Conservation (phyloP, 2,113 vertebrate species). For the Nyctibius bracteatus region DNA sequence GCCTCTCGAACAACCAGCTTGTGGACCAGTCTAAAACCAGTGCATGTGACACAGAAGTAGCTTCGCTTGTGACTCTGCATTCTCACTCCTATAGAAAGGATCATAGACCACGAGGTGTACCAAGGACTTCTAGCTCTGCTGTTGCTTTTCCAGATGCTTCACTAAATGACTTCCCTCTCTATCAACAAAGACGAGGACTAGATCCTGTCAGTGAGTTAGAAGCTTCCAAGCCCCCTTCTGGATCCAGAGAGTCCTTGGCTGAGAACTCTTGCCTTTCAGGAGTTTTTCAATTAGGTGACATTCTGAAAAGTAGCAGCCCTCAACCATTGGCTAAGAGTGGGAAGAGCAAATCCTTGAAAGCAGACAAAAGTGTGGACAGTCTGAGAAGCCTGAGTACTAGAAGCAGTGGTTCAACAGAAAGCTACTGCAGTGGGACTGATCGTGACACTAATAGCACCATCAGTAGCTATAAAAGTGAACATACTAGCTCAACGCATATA, state of each 20-base stretch:
- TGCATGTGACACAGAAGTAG: conserved; percentile 83
- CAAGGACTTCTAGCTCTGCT: conserved; percentile 95
- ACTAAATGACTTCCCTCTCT: conserved; percentile 88
- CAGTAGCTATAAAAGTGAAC: conserved; percentile 96
- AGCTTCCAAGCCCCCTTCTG: conserved; percentile 80
- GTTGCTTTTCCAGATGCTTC: conserved; percentile 94
- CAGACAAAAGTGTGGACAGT: conserved; percentile 90
- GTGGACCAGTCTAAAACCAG: conserved; percentile 85
- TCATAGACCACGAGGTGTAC: conserved; percentile 90
- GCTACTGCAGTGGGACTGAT: conserved; percentile 95
- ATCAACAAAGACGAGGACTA: conserved; percentile 90
- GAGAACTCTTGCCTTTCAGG: conserved; percentile 75
- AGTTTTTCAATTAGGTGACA: conserved; percentile 78
- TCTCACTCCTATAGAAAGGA: conserved; percentile 95
- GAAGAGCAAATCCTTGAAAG: conserved; percentile 78
- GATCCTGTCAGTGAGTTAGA: conserved; percentile 96
- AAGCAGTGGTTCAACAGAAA: conserved; percentile 95
- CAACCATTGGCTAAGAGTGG: conserved; percentile 71
- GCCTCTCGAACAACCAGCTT: conserved; percentile 82
- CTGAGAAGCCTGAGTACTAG: conserved; percentile 92
- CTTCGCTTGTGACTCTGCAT: conserved; percentile 81
- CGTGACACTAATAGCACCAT: conserved; percentile 94
- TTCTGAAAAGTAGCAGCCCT: conserved; percentile 74
- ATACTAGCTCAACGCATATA: conserved; percentile 94
- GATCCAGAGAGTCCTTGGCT: conserved; percentile 76